These are phyloP conservation scores for Notothenia rossii DNA, from an alignment of 2,113 vertebrate genomes.

Conservation along the genomic window DNA sequence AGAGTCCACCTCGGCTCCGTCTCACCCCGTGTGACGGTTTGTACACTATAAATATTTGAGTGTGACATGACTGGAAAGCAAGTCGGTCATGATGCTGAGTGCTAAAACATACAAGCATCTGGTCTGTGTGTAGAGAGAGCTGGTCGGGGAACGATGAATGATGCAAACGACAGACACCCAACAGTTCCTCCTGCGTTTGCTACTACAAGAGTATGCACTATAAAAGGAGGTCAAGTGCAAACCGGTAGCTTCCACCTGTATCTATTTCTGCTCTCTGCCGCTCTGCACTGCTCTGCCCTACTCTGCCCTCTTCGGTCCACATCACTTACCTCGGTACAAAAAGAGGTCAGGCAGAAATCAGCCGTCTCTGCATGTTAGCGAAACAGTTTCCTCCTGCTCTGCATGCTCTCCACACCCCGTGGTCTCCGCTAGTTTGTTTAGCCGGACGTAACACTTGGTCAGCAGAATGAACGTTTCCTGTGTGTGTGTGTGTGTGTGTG, in stretches of 20 bases:
- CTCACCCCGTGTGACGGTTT: slow-evolving; percentile 36
- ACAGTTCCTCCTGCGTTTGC: slow-evolving; percentile 39
- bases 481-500: slow-evolving; percentile 22
- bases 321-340: slow-evolving; percentile 23
- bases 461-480: too few relatives aligned
- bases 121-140: not conserved
- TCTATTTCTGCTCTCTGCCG: slow-evolving; percentile 13
- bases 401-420: slow-evolving; percentile 11
- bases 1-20: slow-evolving; percentile 7
- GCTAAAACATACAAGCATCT: slow-evolving; percentile 47
- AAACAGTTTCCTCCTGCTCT: not conserved
- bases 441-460: slow-evolving; percentile 45
- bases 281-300: too few relatives aligned
- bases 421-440: slow-evolving; percentile 48
- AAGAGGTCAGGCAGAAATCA: slow-evolving; percentile 48
- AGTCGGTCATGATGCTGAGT: slow-evolving; percentile 61
- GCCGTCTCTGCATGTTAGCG: slow-evolving; percentile 13
- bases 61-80: slow-evolving; percentile 50
- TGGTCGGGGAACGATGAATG: slow-evolving; percentile 51
- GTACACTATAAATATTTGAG: slow-evolving; percentile 67
- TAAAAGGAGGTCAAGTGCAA: slow-evolving; percentile 55
- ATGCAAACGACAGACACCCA: slow-evolving; percentile 60
- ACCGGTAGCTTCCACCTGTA: slow-evolving; percentile 9
- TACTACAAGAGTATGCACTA: slow-evolving; percentile 51
- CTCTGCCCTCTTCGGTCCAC: slow-evolving; percentile 15